These are phyloP conservation scores for Dermatophagoides farinae DNA, from an alignment of 1,140 invertebrate genomes.

Conservation along the genomic window DNA sequence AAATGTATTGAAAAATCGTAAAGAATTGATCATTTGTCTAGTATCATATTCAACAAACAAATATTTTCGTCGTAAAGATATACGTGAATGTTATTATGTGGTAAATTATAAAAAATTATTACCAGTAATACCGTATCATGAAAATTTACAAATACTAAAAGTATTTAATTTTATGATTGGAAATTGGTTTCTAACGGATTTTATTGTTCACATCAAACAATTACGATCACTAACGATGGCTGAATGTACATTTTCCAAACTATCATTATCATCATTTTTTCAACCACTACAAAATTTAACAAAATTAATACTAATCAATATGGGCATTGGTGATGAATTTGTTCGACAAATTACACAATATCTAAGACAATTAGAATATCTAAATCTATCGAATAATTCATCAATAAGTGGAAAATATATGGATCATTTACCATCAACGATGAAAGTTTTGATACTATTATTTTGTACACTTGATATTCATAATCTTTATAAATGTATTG, in stretches of 20 bases:
- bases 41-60: not conserved
- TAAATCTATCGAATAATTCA: not conserved
- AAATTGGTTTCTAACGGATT: not conserved
- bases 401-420: not conserved
- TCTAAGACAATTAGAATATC: not conserved
- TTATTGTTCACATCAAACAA: not conserved
- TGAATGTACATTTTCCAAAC: not conserved
- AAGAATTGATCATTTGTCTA: slow-evolving; percentile 1
- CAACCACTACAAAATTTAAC: not conserved
- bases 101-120: not conserved
- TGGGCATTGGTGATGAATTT: not conserved
- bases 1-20: not conserved
- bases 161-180: slow-evolving; percentile 2
- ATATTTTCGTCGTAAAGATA: not conserved
- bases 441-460: not conserved
- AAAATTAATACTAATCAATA: not conserved
- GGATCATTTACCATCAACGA: not conserved
- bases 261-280: not conserved
- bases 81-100: slow-evolving; percentile 1
- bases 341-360: not conserved
- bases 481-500: not conserved
- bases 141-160: not conserved
- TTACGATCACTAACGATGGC: not conserved
- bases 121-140: not conserved
- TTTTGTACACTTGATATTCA: not conserved